Conservation (phyloP, 2,797 vertebrate species). For the Cirrhinus molitorella region DNA sequence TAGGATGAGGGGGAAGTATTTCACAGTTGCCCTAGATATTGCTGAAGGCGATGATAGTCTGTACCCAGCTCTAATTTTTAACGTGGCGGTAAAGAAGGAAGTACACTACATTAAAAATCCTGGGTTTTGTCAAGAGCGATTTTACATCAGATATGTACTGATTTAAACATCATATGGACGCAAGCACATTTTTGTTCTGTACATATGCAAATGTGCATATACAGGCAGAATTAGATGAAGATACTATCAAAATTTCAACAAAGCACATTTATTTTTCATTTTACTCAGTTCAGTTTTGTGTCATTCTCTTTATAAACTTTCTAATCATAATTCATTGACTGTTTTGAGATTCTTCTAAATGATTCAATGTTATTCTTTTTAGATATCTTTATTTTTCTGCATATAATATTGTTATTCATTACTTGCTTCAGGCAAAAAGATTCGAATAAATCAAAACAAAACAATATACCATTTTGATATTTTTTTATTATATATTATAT, state of each 20-base stretch:
- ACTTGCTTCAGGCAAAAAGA: background rate
- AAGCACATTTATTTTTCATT: background rate
- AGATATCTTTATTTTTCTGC: background rate
- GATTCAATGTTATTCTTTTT: background rate
- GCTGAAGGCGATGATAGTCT: constrained; percentile 27
- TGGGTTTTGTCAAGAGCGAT: background rate
- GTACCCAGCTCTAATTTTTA: constrained; percentile 25
- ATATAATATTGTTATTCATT: background rate
- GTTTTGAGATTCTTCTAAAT: background rate
- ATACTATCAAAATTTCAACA: background rate
- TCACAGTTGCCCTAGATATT: constrained; percentile 29
- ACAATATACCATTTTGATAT: background rate
- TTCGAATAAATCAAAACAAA: background rate
- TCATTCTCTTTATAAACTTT: background rate
- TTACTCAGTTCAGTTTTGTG: background rate
- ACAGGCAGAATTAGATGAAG: background rate
- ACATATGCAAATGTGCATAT: background rate
- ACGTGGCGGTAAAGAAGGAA: background rate
- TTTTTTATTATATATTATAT: no score
- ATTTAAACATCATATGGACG: constrained; percentile 2
- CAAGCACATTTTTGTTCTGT: background rate
- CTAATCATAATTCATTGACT: background rate
- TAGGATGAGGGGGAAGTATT: constrained; percentile 27
- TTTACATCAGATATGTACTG: background rate
- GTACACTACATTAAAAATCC: background rate